phyloP scores from a whole-genome alignment of 2,888 invertebrate genomes.

The Eueremaeus valkanovi region DNA sequence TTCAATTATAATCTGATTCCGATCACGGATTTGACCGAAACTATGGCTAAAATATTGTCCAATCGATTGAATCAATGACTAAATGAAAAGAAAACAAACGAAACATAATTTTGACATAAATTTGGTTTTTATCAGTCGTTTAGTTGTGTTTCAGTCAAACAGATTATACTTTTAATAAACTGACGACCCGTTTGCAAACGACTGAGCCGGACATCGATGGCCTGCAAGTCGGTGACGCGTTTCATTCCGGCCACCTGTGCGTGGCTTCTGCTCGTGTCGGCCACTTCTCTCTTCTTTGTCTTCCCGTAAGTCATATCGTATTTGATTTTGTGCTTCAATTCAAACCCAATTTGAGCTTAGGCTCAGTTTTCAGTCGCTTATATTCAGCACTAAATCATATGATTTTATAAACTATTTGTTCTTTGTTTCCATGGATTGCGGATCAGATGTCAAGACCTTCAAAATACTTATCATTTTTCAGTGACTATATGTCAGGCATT shows the following conservation, averaged over 20 bases:
- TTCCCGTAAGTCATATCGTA: conserved; percentile 86
- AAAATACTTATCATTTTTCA: conserved; percentile 71
- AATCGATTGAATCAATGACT: not conserved
- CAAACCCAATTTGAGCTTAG: not conserved
- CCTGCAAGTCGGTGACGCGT: conserved; percentile 53
- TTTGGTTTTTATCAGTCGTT: not conserved
- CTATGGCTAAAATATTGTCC: conserved; percentile 1
- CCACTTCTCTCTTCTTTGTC: conserved; percentile 91
- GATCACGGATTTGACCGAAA: not conserved
- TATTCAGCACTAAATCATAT: too few relatives aligned
- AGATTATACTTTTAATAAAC: too few relatives aligned
- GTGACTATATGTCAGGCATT: conserved; percentile 88
- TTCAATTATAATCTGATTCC: too few relatives aligned
- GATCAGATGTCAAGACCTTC: conserved; percentile 80
- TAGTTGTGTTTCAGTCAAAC: too few relatives aligned
- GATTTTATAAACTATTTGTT: not conserved
- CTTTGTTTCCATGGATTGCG: conserved; percentile 43
- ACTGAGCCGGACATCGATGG: conserved; percentile 22
- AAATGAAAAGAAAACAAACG: not conserved
- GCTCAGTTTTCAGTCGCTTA: too few relatives aligned
- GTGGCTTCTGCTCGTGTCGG: conserved; percentile 89
- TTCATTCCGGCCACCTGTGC: conserved; percentile 98
- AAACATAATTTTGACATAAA: not conserved
- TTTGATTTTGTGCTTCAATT: not conserved
- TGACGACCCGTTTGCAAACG: too few relatives aligned